Evolutionary conservation across 2,888 invertebrate genomes (phyloP).

Genomic region (Parascotia fuliginaria): DNA sequence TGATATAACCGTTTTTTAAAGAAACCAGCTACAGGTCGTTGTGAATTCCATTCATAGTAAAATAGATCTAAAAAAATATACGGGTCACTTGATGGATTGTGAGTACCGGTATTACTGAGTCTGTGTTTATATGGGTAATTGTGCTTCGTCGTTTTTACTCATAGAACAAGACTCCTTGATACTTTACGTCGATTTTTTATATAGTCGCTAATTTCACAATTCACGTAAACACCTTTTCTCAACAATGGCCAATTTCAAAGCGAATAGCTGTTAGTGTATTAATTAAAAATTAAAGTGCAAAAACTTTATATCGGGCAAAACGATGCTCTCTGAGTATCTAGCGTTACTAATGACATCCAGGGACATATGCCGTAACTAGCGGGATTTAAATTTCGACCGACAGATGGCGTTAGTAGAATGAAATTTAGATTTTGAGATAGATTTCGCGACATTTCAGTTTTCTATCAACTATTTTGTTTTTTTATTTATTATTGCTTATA

Average conservation of each 20-base stretch:
- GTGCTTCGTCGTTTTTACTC: too few species aligned
- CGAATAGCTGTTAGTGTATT: constrained; percentile 47
- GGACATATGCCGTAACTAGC: constrained; percentile 17
- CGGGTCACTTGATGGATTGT: too few species aligned
- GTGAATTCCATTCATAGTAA: too few species aligned
- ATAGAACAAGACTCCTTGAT: too few species aligned
- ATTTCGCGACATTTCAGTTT: neutral
- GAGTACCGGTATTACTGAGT: too few species aligned
- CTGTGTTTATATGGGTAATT: too few species aligned
- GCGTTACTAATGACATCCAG: constrained; percentile 28
- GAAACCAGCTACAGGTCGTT: too few species aligned
- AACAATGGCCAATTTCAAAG: constrained; percentile 45
- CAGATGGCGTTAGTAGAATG: constrained; percentile 27
- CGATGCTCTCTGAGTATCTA: constrained; percentile 30
- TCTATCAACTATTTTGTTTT: neutral
- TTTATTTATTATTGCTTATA: constrained; percentile 3
- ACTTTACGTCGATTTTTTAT: too few species aligned
- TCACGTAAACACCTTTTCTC: constrained; percentile 26
- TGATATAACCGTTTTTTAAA: too few species aligned
- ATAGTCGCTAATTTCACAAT: constrained; percentile 29
- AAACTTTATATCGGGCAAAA: constrained; percentile 32
- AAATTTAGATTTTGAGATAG: neutral
- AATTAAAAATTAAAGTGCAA: constrained; percentile 44
- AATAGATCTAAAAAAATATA: too few species aligned
- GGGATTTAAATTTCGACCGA: constrained; percentile 8